phyloP scores from a whole-genome alignment of 2,888 invertebrate species.

The Drosophila limbata region DNA sequence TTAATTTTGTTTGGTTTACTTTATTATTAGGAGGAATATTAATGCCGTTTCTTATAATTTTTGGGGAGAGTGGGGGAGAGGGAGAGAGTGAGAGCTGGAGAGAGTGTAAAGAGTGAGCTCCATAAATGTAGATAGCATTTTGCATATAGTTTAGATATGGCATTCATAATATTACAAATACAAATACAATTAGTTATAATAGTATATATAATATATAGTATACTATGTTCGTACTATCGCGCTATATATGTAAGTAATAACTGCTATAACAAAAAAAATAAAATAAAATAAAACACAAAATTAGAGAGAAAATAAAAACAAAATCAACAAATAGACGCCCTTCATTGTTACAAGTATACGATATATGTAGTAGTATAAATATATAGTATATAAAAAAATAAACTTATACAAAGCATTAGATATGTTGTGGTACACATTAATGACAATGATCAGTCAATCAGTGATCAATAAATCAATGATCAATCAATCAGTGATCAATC shows the following conservation, averaged over 20 bases:
- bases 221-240: conserved; percentile 44
- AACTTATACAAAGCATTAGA: conserved; percentile 48
- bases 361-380: conserved; percentile 28
- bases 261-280: conserved; percentile 23
- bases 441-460: neutral
- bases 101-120: conserved; percentile 13
- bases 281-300: conserved; percentile 7
- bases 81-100: conserved; percentile 9
- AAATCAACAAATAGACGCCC: conserved; percentile 26
- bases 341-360: conserved; percentile 35
- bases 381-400: conserved; percentile 55
- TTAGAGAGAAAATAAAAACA: conserved; percentile 8
- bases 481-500: too few relatives aligned
- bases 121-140: conserved; percentile 11
- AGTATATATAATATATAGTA: conserved; percentile 26
- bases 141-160: conserved; percentile 40
- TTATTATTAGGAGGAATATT: conserved; percentile 56
- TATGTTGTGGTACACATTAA: conserved; percentile 11
- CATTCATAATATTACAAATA: conserved; percentile 55
- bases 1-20: conserved; percentile 32
- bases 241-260: conserved; percentile 28
- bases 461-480: neutral
- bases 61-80: neutral
- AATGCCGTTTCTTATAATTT: conserved; percentile 32
- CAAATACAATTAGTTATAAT: conserved; percentile 55